Base-by-base conservation (phyloP, 2,888 invertebrate species). In the Meliscaeva auricollis region DNA sequence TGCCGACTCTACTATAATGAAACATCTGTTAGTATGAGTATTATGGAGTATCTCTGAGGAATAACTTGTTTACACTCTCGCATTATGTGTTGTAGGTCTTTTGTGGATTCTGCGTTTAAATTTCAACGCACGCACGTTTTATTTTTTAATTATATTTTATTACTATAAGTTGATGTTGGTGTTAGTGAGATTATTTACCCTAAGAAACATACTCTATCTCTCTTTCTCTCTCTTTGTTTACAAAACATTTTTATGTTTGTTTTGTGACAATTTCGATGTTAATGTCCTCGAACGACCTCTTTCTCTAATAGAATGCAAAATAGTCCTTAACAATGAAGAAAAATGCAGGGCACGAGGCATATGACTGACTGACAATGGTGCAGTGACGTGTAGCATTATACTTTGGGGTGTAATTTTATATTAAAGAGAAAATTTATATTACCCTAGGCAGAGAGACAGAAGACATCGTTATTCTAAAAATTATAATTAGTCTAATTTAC, bases 21-120 rank as follows among this genome's bases (percentile, higher is more conserved):
- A 46, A 26, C 48, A n/a, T 44, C 17, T 46, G 46, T 64, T 17
- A 15, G 64, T 58, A 38, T 58, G 17, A 22, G 50, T 15, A 7
- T 32, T 1, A 26, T n/a, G 26, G 22, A 7, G 46, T 48, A 13
- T 17, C 38, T 38, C 38, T 38, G 38, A 26, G 26, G 38, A 38
- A 48, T 6, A 64, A 44, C 44, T 64, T 64, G 64, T 48, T 64
- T 64, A 66, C 66, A 30, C 30, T 66, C 50, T 20, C 30, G 60
- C 60, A 60, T n/a, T n/a, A n/a, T 58, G 46, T 64, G 46, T 44
- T 30, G 30, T 15, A 50, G 50, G 66, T 22, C 35, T 35, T 66
- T 38, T 38, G 38, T 32, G 15, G 50, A 50, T 50, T 50, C 50
- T 66, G 48, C 50, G 35, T 66, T 66, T 1, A 50, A 35, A 66